These are phyloP conservation scores for Salvator merianae DNA, from an alignment of 2,113 vertebrate species.

Conservation along the genomic window DNA sequence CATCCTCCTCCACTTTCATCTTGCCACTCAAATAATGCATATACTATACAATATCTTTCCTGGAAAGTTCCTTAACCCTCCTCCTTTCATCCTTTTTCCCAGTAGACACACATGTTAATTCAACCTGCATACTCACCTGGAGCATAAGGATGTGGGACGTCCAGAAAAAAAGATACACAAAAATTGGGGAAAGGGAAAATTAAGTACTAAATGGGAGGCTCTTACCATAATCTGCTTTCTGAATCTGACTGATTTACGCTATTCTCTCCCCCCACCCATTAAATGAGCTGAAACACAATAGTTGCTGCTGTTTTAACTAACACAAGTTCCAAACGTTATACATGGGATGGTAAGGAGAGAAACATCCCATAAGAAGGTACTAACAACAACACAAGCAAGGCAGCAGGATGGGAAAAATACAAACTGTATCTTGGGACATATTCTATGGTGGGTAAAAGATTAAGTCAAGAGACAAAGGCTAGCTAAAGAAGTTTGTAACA, in stretches of 20 bases:
- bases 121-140: background rate
- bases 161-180: background rate
- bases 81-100: background rate
- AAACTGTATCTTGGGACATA: background rate
- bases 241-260: conserved; percentile 27
- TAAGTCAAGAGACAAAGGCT: background rate
- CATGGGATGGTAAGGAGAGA: conserved; percentile 56
- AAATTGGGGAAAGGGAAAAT: background rate
- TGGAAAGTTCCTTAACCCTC: background rate
- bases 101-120: background rate
- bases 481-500: background rate
- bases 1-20: background rate
- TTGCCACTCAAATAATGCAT: background rate
- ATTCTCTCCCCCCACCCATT: conserved; percentile 47
- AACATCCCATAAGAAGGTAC: conserved; percentile 19
- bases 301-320: conserved; percentile 73
- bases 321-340: conserved; percentile 66
- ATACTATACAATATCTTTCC: background rate
- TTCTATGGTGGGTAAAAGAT: background rate
- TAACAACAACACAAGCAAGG: background rate
- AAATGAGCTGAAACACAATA: conserved; percentile 69
- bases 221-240: conserved; percentile 50
- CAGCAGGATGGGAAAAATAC: too few relatives aligned
- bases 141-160: conserved; percentile 40
- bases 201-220: background rate